Evolutionary conservation across 2,888 invertebrate genomes (phyloP).

Genomic region (Sceliomorpha sp.): DNA sequence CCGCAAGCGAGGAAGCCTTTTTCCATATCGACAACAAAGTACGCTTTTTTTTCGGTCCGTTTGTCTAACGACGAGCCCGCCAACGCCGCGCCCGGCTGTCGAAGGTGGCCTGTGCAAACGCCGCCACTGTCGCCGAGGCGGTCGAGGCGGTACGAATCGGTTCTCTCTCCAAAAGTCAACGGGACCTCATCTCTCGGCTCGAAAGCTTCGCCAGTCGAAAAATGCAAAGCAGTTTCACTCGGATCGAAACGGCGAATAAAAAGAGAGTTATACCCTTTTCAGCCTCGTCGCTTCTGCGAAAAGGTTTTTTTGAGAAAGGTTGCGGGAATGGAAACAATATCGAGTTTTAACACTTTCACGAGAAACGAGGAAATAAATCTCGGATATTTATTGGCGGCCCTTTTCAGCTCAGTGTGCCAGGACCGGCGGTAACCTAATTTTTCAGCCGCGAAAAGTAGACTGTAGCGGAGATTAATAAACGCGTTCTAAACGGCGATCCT

Average conservation of each 20-base stretch:
- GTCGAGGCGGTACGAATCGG: constrained; percentile 31
- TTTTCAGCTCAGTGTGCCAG: too few species aligned
- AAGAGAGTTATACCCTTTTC: neutral
- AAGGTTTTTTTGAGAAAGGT: too few species aligned
- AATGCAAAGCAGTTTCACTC: constrained; percentile 3
- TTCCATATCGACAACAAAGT: constrained; percentile 39
- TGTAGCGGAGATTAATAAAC: too few species aligned
- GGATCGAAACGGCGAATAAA: neutral
- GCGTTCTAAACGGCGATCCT: too few species aligned
- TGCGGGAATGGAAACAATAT: too few species aligned
- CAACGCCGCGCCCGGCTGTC: constrained; percentile 14
- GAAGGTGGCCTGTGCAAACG: constrained; percentile 3
- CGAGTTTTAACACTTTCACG: too few species aligned
- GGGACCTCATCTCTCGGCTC: neutral
- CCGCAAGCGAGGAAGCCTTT: constrained; percentile 49
- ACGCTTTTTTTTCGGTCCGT: constrained; percentile 28
- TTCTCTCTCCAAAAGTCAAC: constrained; percentile 24
- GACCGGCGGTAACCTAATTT: too few species aligned
- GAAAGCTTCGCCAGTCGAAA: neutral
- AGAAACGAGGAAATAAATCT: too few species aligned
- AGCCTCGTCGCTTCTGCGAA: neutral
- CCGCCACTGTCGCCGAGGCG: too few species aligned
- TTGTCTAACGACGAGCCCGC: constrained; percentile 47
- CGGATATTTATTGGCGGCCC: too few species aligned
- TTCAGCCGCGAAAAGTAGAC: too few species aligned